phyloP scores from a whole-genome alignment of 2,797 vertebrate species.

The Eleutherodactylus coqui region DNA sequence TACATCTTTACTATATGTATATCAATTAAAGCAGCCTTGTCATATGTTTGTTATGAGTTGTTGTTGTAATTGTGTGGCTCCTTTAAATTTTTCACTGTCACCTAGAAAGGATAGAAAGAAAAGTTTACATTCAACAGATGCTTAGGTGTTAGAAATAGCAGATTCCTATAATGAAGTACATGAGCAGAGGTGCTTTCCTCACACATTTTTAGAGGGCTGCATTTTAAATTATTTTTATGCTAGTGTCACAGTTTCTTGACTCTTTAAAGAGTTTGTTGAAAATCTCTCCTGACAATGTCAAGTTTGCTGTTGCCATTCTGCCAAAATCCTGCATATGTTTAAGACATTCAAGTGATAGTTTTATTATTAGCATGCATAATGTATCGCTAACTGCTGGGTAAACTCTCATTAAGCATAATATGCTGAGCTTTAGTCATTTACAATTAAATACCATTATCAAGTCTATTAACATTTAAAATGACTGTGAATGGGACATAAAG shows the following conservation, averaged over 20 bases:
- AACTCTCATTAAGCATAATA: constrained; percentile 17
- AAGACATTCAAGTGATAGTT: constrained; percentile 25
- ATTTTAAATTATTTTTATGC: constrained; percentile 48
- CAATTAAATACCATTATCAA: constrained; percentile 23
- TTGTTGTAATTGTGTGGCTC: background rate
- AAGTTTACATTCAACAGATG: constrained; percentile 25
- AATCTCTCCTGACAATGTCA: constrained; percentile 45
- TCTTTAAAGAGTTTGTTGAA: constrained; percentile 19
- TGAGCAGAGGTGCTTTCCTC: constrained; percentile 30
- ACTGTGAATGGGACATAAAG: background rate
- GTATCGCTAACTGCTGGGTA: constrained; percentile 14
- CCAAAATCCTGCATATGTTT: constrained; percentile 45
- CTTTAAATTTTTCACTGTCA: background rate
- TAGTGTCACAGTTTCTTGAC: constrained; percentile 20
- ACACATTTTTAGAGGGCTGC: constrained; percentile 30
- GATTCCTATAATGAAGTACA: constrained; percentile 50
- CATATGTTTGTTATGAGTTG: background rate
- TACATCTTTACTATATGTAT: too few relatives aligned
- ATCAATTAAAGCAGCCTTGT: background rate
- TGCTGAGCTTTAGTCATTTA: constrained; percentile 9
- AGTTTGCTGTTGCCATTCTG: constrained; percentile 17
- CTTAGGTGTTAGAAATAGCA: constrained; percentile 46
- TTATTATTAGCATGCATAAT: constrained; percentile 38
- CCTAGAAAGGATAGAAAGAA: background rate
- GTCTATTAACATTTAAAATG: constrained; percentile 21